Evolutionary conservation across 2,888 invertebrate genomes (phyloP).

Genomic region (Junonia oenone): DNA sequence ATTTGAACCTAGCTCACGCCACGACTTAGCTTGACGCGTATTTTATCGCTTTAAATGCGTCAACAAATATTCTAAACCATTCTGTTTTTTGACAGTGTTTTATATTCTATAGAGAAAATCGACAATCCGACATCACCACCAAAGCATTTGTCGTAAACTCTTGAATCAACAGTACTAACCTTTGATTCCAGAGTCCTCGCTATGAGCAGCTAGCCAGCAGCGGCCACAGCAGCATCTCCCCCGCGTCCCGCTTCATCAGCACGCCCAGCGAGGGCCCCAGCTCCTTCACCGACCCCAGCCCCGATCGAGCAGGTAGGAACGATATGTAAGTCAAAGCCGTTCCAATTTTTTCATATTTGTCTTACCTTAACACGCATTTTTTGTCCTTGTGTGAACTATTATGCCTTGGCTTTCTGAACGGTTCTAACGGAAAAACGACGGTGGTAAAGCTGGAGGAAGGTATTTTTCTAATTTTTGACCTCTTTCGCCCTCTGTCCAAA

Average conservation of each 20-base stretch:
- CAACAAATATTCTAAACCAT: too few relatives aligned
- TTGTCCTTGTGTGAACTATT: conserved; percentile 9
- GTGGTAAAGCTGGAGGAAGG: not conserved
- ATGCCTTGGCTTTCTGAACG: not conserved
- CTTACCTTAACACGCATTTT: conserved; percentile 37
- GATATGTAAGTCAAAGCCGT: conserved; percentile 77
- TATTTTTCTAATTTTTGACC: not conserved
- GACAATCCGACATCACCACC: too few relatives aligned
- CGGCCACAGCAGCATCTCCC: conserved; percentile 68
- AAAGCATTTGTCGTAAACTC: too few relatives aligned
- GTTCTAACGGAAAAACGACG: not conserved
- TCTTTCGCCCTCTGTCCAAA: not conserved
- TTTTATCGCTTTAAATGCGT: too few relatives aligned
- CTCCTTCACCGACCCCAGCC: conserved; percentile 65
- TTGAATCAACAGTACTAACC: too few relatives aligned
- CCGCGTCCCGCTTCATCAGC: conserved; percentile 60
- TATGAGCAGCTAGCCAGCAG: conserved; percentile 74
- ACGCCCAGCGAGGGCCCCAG: conserved; percentile 67
- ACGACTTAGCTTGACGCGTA: too few relatives aligned
- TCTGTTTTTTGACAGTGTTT: too few relatives aligned
- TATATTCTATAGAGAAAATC: too few relatives aligned
- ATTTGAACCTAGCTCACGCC: too few relatives aligned
- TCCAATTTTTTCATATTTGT: conserved; percentile 68
- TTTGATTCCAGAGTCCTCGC: conserved; percentile 56
- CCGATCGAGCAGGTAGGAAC: conserved; percentile 78